Evolutionary conservation across 2,113 vertebrate species (phyloP).

Genomic region (Xenus cinereus): DNA sequence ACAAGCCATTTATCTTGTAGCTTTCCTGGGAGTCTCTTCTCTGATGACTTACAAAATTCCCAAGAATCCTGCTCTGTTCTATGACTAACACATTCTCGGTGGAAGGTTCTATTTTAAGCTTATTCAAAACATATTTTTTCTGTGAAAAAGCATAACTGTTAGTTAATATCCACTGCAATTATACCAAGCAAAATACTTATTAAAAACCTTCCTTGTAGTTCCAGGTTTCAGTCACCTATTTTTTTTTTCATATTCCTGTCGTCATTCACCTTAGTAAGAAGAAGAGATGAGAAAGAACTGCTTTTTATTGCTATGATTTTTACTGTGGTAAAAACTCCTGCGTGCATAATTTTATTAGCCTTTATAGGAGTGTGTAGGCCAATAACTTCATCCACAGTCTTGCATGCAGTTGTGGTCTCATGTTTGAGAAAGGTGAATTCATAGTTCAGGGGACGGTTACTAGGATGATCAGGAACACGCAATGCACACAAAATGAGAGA

Average conservation of each 20-base stretch:
- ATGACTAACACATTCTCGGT: background rate
- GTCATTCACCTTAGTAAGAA: background rate
- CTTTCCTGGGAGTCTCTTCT: background rate
- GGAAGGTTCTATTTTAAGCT: conserved; percentile 17
- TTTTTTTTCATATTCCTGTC: background rate
- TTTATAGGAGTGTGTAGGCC: background rate
- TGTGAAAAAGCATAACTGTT: background rate
- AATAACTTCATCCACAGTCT: background rate
- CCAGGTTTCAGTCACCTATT: background rate
- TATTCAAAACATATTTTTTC: background rate
- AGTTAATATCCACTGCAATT: background rate
- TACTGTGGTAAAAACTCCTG: background rate
- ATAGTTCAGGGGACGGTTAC: background rate
- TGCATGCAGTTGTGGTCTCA: background rate
- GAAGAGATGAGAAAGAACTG: background rate
- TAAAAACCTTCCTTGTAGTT: background rate
- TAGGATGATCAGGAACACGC: background rate
- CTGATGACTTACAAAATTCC: background rate
- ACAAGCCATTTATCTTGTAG: background rate
- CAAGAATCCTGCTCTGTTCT: background rate
- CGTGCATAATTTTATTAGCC: background rate
- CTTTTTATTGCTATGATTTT: background rate
- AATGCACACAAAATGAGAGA: background rate
- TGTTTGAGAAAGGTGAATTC: background rate
- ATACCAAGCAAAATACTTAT: background rate